Base-by-base conservation (phyloP, 2,888 invertebrate species). In the Hirtodrosophila trivittata region DNA sequence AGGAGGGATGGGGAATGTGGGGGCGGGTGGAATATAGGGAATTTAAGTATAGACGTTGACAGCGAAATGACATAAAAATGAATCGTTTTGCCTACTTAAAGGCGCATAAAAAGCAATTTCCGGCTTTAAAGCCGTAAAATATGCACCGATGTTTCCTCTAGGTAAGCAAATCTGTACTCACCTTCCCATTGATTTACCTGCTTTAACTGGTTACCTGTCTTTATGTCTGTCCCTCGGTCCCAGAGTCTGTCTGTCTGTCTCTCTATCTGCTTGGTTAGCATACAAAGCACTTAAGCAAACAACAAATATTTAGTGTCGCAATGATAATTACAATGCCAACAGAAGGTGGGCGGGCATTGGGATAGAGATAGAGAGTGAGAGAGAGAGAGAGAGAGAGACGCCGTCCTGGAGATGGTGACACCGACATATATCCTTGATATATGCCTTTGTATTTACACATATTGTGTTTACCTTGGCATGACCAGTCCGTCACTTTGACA, bases 21-120 rank as follows among this genome's bases (percentile, higher is more conserved):
- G 39, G 14, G 5, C 14, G 18, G 9, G 12, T 21, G n/a, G 3
- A n/a, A 49, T 12, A 3, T 28, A 16, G 12, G 7, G 16, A 9
- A 42, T 21, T 3, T 3, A 32, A 14, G 26, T 42, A 38, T 10
- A 16, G 50, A 55, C 59, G 66, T 62, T 65, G 57, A 67, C 78
- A 77, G 66, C 55, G 33, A 62, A 85, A 85, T 82, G 86, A 85
- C 83, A 82, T 85, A 69, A 83, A 82, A 87, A 82, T 82, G 68
- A 87, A 87, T 72, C 81, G 86, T 84, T 78, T 86, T 86, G 77
- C 73, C 87, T 77, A 86, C 84, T 84, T 84, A 87, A 82, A 84
- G 82, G 69, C 86, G 75, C 84, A 86, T 84, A 87, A 87, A 84
- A 84, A 74, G 71, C 75, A 80, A 83, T 87, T 86, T 78, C 69